A percentile compares a stretch with the other conserved stretches of the same genome.
phyloP scores from a whole-genome alignment of 2,888 invertebrate species.

The Seladonia tumulorum region DNA sequence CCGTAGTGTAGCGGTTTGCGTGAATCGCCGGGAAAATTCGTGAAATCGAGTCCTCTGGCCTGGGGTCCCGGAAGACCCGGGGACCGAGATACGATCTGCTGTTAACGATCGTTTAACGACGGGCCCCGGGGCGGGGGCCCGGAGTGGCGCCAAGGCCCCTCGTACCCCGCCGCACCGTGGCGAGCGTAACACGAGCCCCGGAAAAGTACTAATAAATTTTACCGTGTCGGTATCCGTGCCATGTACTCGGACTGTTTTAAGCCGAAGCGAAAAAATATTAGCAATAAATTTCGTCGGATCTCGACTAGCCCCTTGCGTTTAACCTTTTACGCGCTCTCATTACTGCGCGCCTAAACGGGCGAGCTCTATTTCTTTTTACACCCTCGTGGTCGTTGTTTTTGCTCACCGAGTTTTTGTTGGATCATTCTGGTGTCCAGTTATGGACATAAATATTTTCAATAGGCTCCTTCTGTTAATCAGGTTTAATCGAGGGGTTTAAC shows the following conservation, averaged over 20 bases:
- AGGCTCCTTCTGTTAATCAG: not conserved
- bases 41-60: conserved; percentile 62
- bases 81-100: conserved; percentile 76
- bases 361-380: not conserved
- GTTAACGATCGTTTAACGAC: conserved; percentile 82
- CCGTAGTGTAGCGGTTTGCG: conserved; percentile 45
- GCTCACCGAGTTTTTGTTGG: not conserved
- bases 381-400: not conserved
- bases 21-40: conserved; percentile 64
- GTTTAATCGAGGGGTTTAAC: not conserved
- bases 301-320: conserved; percentile 15
- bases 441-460: not conserved
- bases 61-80: conserved; percentile 48
- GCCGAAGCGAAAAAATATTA: conserved; percentile 73
- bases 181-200: conserved; percentile 56
- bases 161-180: conserved; percentile 24
- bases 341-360: not conserved
- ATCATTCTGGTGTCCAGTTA: not conserved
- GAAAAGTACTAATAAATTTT: conserved; percentile 70
- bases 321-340: not conserved
- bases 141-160: conserved; percentile 79
- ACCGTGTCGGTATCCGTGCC: conserved; percentile 56
- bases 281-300: conserved; percentile 68
- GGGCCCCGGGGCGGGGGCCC: conserved; percentile 67
- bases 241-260: conserved; percentile 63